phyloP scores from a whole-genome alignment of 2,797 vertebrate genomes.

The Chelidonichthys spinosus region DNA sequence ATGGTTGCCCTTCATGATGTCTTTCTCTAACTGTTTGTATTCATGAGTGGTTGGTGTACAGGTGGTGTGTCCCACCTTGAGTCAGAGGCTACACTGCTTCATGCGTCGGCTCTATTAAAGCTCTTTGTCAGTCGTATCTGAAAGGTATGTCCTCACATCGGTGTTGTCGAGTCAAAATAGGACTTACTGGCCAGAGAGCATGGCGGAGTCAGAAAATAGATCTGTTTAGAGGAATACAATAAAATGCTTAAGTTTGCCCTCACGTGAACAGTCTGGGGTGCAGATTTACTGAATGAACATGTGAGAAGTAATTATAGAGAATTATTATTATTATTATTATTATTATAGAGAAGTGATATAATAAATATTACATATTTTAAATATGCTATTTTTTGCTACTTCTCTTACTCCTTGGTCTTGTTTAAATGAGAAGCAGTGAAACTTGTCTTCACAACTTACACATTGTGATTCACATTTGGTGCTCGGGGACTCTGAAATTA shows the following conservation, averaged over 20 bases:
- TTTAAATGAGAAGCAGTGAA: slow-evolving; percentile 45
- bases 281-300: background rate
- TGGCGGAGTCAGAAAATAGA: slow-evolving; percentile 46
- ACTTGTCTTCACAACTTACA: slow-evolving; percentile 67
- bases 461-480: slow-evolving; percentile 71
- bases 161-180: slow-evolving; percentile 15
- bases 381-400: slow-evolving; percentile 45
- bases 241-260: slow-evolving; percentile 15
- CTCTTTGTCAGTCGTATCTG: slow-evolving; percentile 27
- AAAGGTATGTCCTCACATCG: slow-evolving; percentile 26
- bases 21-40: slow-evolving; percentile 9
- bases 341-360: too few relatives aligned
- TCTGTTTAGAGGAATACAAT: slow-evolving; percentile 22
- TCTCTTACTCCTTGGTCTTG: slow-evolving; percentile 43
- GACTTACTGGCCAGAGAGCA: slow-evolving; percentile 17
- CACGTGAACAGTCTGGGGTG: slow-evolving; percentile 14
- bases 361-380: slow-evolving; percentile 26
- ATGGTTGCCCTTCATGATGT: slow-evolving; percentile 57
- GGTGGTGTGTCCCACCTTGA: slow-evolving; percentile 4
- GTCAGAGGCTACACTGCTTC: slow-evolving; percentile 3
- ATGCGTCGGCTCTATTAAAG: slow-evolving; percentile 11
- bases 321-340: too few relatives aligned
- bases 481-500: slow-evolving; percentile 80
- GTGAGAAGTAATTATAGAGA: slow-evolving; percentile 15
- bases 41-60: slow-evolving; percentile 4